Evolutionary conservation across 2,113 vertebrate species (phyloP), one percentile per base, ranked within the genome.

Genomic region (Craseonycteris thonglongyai): DNA sequence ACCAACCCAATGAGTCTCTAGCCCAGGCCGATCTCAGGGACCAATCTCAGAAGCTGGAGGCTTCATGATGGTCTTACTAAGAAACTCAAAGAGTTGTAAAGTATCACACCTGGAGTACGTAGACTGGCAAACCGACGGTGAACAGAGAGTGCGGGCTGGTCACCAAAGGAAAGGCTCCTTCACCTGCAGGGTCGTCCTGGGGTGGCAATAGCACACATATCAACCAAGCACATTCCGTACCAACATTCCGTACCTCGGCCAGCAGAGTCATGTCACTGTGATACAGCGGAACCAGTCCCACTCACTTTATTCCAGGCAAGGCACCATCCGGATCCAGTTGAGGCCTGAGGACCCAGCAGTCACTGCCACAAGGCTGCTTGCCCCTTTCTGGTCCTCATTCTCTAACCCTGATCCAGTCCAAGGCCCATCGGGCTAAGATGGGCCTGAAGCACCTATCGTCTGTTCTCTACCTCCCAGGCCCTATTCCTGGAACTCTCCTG

Each of bases 111-210:
- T 99, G 99, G 95, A 99, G 98, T 89, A 99, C 99, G 95, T 99
- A 99, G 98, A 99, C 98, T 1, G 99, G 99, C 91, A 99, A 96
- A 96, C 99, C 99, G 6, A 99, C 98, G 0, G 99, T 99, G 59
- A 99, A 98, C 98, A 99, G 98, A 24, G 99, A 98, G 95, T 99
- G 99, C 3, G 99, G 99, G 96, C 98, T 99, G 93, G 99, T 97
- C 59, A 99, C 99, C 95, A 99, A 98, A 3, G 99, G 99, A 94
- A 99, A 97, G 96, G 99, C 99, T 63, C 99, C 99, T 45, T 99
- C 99, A 72, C 98, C 98, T 0, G 98, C 96, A 3, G 99, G 98
- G 54, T 99, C 99, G 22, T 99, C 99, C 99, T 99, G 97, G 63
- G 47, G 96, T 97, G 47, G 68, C 91, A 97, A 96, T 0, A 6